Evolutionary conservation across 2,888 invertebrate species (phyloP).

Genomic region (Rutpela maculata): DNA sequence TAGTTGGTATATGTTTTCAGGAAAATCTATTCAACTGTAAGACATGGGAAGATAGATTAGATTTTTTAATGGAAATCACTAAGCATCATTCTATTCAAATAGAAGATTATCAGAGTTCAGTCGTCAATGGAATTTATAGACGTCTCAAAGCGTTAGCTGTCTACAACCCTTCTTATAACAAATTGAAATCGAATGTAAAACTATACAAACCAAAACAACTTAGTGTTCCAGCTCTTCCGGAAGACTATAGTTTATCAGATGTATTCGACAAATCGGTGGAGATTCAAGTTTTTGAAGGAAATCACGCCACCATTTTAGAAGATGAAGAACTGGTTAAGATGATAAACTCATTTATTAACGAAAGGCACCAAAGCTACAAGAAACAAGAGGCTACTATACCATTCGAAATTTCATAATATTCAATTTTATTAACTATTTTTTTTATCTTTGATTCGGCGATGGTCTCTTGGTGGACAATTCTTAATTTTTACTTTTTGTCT

Average conservation of each 20-base stretch:
- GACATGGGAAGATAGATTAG: constrained; percentile 74
- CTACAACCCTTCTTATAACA: constrained; percentile 54
- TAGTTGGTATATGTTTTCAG: constrained; percentile 43
- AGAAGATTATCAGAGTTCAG: constrained; percentile 28
- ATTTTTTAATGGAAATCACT: constrained; percentile 1
- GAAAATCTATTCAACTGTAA: constrained; percentile 75
- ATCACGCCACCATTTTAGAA: constrained; percentile 76
- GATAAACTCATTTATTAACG: constrained; percentile 1
- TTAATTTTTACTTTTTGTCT: no score
- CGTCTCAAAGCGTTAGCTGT: constrained; percentile 52
- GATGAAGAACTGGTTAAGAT: constrained; percentile 71
- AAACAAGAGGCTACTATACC: neutral
- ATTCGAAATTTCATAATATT: no score
- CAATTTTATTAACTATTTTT: no score
- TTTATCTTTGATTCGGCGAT: no score
- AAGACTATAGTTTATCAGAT: constrained; percentile 81
- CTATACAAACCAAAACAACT: constrained; percentile 57
- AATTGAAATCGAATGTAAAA: constrained; percentile 44
- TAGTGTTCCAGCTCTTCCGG: constrained; percentile 66
- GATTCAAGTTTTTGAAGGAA: constrained; percentile 75
- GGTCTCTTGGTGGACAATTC: no score
- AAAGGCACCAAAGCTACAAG: no score
- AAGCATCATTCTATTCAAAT: neutral
- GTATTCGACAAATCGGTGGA: constrained; percentile 75
- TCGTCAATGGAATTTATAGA: constrained; percentile 52